phyloP scores from a whole-genome alignment of 2,888 invertebrate species.

The Andrena flavipes region DNA sequence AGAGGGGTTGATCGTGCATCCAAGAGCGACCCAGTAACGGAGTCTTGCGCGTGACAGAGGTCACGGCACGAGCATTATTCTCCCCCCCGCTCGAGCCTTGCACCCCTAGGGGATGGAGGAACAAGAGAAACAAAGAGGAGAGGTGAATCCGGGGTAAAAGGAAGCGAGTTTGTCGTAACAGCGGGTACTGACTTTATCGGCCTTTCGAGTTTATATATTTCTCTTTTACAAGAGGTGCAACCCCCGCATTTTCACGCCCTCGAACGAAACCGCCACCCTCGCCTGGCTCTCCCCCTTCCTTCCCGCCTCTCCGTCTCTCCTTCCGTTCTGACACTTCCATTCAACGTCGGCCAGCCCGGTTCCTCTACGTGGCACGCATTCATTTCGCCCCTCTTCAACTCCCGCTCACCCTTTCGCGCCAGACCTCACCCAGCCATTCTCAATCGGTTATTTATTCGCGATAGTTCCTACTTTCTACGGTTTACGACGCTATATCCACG shows the following conservation, averaged over 20 bases:
- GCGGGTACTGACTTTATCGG: conserved; percentile 72
- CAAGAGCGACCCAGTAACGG: conserved; percentile 53
- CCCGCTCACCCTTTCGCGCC: conserved; percentile 32
- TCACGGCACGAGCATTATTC: conserved; percentile 61
- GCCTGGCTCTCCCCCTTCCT: background rate
- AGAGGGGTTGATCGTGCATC: conserved; percentile 44
- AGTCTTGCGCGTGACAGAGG: conserved; percentile 56
- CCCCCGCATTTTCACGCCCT: conserved; percentile 71
- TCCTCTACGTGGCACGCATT: conserved; percentile 64
- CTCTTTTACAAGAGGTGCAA: conserved; percentile 70
- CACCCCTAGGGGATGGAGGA: background rate
- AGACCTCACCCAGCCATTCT: conserved; percentile 54
- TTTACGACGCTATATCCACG: conserved; percentile 53
- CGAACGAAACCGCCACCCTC: conserved; percentile 50
- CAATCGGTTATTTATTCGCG: conserved; percentile 74
- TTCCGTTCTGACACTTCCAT: conserved; percentile 61
- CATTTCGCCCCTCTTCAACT: conserved; percentile 55
- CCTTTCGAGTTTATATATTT: conserved; percentile 73
- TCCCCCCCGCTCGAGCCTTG: conserved; percentile 48
- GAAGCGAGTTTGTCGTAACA: conserved; percentile 70
- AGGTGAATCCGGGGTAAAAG: conserved; percentile 58
- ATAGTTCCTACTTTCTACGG: conserved; percentile 68
- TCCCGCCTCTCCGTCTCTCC: conserved; percentile 3
- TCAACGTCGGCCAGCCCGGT: conserved; percentile 53
- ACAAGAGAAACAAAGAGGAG: conserved; percentile 42